Evolutionary conservation across 2,888 invertebrate species (phyloP), one percentile per base, ranked within the genome.

Genomic region (Drosophila putrida): DNA sequence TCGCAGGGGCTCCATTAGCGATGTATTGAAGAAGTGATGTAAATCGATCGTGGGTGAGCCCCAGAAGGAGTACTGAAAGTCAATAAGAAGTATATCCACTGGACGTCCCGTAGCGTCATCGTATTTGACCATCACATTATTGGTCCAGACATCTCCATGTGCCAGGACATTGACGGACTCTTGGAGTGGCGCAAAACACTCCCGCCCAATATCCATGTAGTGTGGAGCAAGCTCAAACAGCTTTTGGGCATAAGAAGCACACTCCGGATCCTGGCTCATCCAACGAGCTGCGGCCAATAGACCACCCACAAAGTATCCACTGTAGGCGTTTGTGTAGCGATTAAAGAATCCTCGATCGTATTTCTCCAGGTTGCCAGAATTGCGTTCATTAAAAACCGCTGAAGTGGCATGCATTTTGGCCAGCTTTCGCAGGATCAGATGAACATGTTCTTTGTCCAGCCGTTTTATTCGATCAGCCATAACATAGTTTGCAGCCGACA

Each of bases 341-440:
- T 92, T 92, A 20, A 91, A 92, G 70, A 92, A 86, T 0, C 92
- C 92, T 0, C 90, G 87, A 78, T 92, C 92, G 27, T 88, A 92
- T 0, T 61, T 69, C 39, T 90, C 81, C 25, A 92, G 65, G n/a
- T 55, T 71, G 0, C 89, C 84, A 0, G 57, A 53, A 33, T 89
- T 75, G 1, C 90, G 92, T 28, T 92, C 90, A 65, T 93, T 94
- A 25, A 92, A 78, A 0, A 93, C 93, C 0, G 93, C 92, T 0
- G 93, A 93, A 0, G 93, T 88, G 0, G 93, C 93, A 77, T 94
- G 94, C 82, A 94, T 93, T 75, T 92, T 92, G 0, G 94, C 93
- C 71, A 94, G 63, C 1, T 93, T 91, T 1, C 87, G 82, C 0
- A 94, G 76, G 0, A 93, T 90, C 10, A 93, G 28, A 68, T 90